Conservation (phyloP, 2,797 vertebrate genomes). For the Sparidentex hasta region DNA sequence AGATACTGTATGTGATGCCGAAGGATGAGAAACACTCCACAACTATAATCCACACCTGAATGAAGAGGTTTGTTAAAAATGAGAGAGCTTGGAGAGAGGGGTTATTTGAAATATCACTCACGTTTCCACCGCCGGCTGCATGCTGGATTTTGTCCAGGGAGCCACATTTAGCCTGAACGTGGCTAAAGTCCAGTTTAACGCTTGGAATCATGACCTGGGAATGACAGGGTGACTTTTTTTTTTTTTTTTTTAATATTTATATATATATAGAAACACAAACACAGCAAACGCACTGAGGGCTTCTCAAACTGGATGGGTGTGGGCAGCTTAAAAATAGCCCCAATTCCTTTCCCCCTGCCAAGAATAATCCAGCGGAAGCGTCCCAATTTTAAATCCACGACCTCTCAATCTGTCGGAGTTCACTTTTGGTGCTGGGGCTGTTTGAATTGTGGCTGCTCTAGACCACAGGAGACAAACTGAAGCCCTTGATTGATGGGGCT, state of each 20-base stretch:
- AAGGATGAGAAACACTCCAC: conserved; percentile 8
- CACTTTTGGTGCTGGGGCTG: conserved; percentile 1
- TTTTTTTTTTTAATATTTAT: too few relatives aligned
- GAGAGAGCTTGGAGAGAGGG: neutral
- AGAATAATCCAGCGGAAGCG: conserved; percentile 51
- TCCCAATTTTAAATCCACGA: conserved; percentile 47
- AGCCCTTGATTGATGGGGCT: neutral
- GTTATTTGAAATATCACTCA: conserved; percentile 83
- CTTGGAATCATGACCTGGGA: conserved; percentile 84
- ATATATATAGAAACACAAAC: conserved; percentile 5
- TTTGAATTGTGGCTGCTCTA: conserved; percentile 1
- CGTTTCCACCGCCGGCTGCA: conserved; percentile 92
- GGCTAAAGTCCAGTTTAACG: conserved; percentile 93
- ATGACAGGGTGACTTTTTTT: conserved; percentile 53
- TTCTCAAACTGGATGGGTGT: conserved; percentile 10
- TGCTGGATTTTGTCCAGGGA: conserved; percentile 95
- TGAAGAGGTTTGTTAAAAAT: neutral
- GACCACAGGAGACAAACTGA: neutral
- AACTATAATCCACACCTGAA: neutral
- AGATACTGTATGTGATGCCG: conserved; percentile 24
- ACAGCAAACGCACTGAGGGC: conserved; percentile 2
- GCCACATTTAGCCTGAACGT: conserved; percentile 93
- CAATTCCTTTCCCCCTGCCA: neutral
- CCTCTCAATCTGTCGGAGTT: conserved; percentile 17
- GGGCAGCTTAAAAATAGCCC: conserved; percentile 6